Base-by-base conservation (phyloP, 2,797 vertebrate genomes). In the Intellagama lesueurii region DNA sequence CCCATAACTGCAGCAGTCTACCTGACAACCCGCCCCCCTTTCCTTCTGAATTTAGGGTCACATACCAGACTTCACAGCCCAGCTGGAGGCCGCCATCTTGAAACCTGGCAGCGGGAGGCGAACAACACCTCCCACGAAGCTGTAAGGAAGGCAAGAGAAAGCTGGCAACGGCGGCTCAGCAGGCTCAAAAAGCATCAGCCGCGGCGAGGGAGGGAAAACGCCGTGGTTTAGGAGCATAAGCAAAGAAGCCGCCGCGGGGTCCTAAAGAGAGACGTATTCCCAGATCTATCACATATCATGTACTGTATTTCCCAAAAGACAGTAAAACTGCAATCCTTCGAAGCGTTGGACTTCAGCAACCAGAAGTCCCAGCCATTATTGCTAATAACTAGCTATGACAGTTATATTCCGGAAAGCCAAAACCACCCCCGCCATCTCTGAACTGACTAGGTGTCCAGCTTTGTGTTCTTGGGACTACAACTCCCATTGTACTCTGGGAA, bases 61-160 rank as follows among this genome's bases (percentile, higher is more conserved):
- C 30, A 1, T 91, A 98, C 97, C 97, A 96, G 96, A 97, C 97
- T 97, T 35, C 35, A 30, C 97, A 96, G 97, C 97, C 95, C 97
- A 78, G 86, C 93, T 28, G 17, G 91, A 64, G 68, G 97, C 96
- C 94, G 97, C 97, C 98, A 98, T 98, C 52, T 97, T 94, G 66
- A 28, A 22, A 12, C 47, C 83, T 60, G 75, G 17, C 6, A 70
- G 16, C 49, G 35, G 77, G 90, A 81, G 30, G 16, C 6, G 2
- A 4, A 12, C 22, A 87, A 78, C 89, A 91, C 91, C 85, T 75
- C 68, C 22, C 8, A 30, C 60, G 35, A 26, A 64, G 66, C 78
- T 4, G 32, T 4, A 56, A 28, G 4, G 69, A 76, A 64, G 83
- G 79, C 19, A 69, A 40, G 35, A 1, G 19, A 44, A 28, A 8